Conservation (phyloP, 2,797 vertebrate genomes). For the Tauraco hartlaubi region DNA sequence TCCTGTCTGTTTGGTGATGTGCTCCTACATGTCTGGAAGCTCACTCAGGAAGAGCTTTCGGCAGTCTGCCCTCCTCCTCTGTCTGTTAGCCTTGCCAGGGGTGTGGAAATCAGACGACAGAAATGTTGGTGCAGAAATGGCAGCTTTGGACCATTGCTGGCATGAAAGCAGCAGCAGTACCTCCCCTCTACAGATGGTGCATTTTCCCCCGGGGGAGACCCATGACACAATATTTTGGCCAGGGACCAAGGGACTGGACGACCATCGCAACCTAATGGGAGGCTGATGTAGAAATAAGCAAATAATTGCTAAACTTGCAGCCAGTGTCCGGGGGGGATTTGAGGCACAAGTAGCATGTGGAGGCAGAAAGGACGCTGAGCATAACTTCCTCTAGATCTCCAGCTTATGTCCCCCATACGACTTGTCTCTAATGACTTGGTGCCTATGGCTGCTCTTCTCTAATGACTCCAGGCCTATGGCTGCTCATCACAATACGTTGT, state of each 20-base stretch:
- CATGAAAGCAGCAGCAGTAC: neutral
- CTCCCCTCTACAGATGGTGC: neutral
- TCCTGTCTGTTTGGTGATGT: neutral
- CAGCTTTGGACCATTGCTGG: rapidly evolving
- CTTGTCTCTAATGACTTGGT: neutral
- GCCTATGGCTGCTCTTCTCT: neutral
- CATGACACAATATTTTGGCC: neutral
- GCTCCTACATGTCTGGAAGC: neutral
- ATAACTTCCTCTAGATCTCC: neutral
- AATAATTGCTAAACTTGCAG: neutral
- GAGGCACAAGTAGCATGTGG: neutral
- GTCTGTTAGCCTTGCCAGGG: neutral
- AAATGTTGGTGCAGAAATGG: neutral
- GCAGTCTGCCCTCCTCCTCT: neutral
- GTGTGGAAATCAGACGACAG: neutral
- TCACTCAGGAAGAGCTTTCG: neutral
- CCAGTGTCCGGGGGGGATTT: rapidly evolving
- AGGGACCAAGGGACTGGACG: neutral
- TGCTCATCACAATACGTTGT: neutral
- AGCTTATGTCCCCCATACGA: too few species aligned
- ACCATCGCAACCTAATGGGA: neutral
- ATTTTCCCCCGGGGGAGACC: neutral
- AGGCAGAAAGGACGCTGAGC: neutral
- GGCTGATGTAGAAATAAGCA: neutral
- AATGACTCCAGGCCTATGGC: neutral